Base-by-base conservation (phyloP, 2,113 vertebrate genomes). In the Apus apus region DNA sequence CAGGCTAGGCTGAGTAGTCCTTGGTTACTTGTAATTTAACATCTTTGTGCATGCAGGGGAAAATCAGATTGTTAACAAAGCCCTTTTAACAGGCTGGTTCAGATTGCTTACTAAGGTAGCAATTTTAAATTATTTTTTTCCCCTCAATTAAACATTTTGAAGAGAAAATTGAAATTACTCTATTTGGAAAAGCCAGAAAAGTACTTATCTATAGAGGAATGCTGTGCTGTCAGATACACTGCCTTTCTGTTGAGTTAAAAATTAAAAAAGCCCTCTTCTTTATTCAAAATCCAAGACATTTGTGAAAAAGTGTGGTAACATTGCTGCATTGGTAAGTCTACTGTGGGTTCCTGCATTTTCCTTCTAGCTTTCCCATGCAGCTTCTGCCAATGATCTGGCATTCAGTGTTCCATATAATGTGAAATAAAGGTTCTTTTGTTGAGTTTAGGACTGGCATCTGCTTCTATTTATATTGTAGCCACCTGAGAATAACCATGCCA, bases 111-210 rank as follows among this genome's bases (percentile, higher is more conserved):
- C 30, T 70, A 71, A 90, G 34, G 38, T 60, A 65, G 17, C 29
- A 43, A 56, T 71, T 87, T 29, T 8, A 38, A 38, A 38, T 38
- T 38, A 38, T 25, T 51, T 53, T 82, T 53, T 32, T 14, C 17
- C 61, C 48, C 84, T 93, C 68, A 81, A 5, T 26, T 7, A 13
- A 81, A 85, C 16, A 30, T 22, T 68, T 50, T 25, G 36, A 30
- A 90, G 40, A 86, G 71, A 56, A 93, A 94, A 95, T 60, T 80
- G 77, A 66, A 84, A 66, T 38, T 1, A 58, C n/a, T 87, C 45
- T 62, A 82, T 89, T 88, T 62, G 66, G 94, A 96, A 91, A 27
- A 85, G 48, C 5, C 60, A 86, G 48, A 88, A 64, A 74, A 67
- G 23, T 10, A 62, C 38, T 77, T 71, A 23, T 40, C 50, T 82